Evolutionary conservation across 1,140 invertebrate genomes (phyloP).

Genomic region (Aplysia californica): DNA sequence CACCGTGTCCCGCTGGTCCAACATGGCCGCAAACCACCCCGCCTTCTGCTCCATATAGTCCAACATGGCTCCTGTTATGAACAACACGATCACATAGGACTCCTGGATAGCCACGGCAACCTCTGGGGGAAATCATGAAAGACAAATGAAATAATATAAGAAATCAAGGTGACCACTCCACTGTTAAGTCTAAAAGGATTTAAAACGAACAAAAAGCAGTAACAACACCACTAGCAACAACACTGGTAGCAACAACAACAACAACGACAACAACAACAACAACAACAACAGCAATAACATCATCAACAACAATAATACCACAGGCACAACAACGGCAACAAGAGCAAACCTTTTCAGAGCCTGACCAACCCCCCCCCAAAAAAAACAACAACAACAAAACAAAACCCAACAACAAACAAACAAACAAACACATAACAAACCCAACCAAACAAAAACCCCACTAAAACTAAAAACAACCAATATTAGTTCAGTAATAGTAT

Average conservation of each 20-base stretch:
- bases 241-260: neutral
- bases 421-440: neutral
- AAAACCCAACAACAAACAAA: neutral
- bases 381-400: neutral
- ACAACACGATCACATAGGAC: no score
- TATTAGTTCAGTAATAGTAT: conserved; percentile 5
- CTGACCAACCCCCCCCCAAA: neutral
- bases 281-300: neutral
- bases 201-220: no score
- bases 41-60: no score
- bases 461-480: neutral
- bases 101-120: no score
- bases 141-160: no score
- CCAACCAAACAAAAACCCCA: neutral
- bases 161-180: no score
- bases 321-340: neutral
- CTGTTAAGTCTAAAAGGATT: no score
- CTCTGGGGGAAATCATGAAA: no score
- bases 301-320: neutral
- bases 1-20: no score
- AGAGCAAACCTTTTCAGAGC: neutral
- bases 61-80: no score
- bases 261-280: no score
- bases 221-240: neutral
- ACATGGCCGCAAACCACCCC: no score